A percentile compares a stretch with the other conserved stretches of the same genome.
phyloP scores from a whole-genome alignment of 2,888 invertebrate species.

The Troglohyphantes excavatus region DNA sequence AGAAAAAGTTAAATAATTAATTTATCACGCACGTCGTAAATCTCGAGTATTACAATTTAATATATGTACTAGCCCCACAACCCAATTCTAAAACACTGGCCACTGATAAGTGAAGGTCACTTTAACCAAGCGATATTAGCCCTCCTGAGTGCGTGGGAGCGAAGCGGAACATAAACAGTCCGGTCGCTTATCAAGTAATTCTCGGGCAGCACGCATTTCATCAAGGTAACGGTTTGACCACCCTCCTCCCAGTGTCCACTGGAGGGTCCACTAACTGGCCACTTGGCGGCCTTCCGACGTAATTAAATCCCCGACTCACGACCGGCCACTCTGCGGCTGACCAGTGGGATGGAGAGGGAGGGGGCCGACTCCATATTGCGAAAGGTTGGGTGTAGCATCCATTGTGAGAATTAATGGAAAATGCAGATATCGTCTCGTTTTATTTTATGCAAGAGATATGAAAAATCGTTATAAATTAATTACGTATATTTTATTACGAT shows the following conservation, averaged over 20 bases:
- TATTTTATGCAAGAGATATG: too few species aligned
- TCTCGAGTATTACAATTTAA: too few species aligned
- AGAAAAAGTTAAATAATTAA: too few species aligned
- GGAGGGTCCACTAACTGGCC: constrained; percentile 68
- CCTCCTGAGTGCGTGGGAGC: constrained; percentile 26
- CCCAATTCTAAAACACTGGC: background rate
- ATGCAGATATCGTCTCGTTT: too few species aligned
- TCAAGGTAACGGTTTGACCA: constrained; percentile 68
- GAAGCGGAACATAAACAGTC: constrained; percentile 64
- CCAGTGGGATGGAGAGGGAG: constrained; percentile 47
- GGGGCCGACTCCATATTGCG: background rate
- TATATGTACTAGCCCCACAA: too few species aligned
- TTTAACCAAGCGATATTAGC: constrained; percentile 52
- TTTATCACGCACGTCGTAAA: too few species aligned
- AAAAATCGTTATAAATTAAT: too few species aligned
- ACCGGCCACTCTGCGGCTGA: constrained; percentile 75
- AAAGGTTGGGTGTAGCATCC: background rate
- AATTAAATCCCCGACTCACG: constrained; percentile 75
- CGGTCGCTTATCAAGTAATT: constrained; percentile 61
- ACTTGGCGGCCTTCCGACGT: constrained; percentile 59
- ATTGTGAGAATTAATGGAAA: too few species aligned
- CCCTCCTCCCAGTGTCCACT: constrained; percentile 16
- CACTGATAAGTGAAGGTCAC: constrained; percentile 35
- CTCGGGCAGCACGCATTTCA: constrained; percentile 66
- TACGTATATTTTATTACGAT: too few species aligned